A percentile compares a stretch with the other conserved stretches of the same genome.
phyloP scores from a whole-genome alignment of 2,888 invertebrate species.

The Acheta domesticus region DNA sequence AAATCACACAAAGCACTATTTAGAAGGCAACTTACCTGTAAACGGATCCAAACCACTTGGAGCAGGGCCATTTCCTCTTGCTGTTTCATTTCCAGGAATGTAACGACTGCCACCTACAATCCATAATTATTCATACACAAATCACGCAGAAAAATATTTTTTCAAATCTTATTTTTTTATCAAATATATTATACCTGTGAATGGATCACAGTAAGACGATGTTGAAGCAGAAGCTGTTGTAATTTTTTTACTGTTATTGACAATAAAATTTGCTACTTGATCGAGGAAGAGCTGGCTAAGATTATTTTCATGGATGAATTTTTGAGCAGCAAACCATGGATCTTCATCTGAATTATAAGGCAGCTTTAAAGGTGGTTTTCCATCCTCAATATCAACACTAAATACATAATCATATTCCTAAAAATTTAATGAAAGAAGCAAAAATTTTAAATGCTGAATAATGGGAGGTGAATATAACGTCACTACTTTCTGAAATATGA shows the following conservation, averaged over 20 bases:
- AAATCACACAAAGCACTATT: no score
- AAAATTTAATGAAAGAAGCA: neutral
- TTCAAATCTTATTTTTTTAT: neutral
- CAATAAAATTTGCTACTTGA: constrained; percentile 85
- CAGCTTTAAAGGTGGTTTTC: constrained; percentile 79
- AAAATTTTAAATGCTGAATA: neutral
- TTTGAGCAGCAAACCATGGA: constrained; percentile 87
- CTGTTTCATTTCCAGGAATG: constrained; percentile 52
- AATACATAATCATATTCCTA: constrained; percentile 93
- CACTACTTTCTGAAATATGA: neutral
- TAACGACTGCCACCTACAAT: constrained; percentile 69
- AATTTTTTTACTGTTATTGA: constrained; percentile 63
- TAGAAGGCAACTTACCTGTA: constrained; percentile 39
- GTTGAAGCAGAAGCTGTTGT: constrained; percentile 35
- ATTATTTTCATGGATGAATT: constrained; percentile 79
- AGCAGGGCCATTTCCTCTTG: constrained; percentile 37
- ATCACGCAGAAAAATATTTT: neutral
- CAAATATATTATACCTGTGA: constrained; percentile 51
- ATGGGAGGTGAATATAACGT: neutral
- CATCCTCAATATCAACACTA: constrained; percentile 91
- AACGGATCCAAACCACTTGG: constrained; percentile 48
- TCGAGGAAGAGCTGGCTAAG: constrained; percentile 85
- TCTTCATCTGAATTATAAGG: constrained; percentile 89
- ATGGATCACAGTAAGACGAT: constrained; percentile 54
- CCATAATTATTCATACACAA: neutral